Base-by-base conservation (phyloP, 1,140 invertebrate genomes). In the Gryon sp. region DNA sequence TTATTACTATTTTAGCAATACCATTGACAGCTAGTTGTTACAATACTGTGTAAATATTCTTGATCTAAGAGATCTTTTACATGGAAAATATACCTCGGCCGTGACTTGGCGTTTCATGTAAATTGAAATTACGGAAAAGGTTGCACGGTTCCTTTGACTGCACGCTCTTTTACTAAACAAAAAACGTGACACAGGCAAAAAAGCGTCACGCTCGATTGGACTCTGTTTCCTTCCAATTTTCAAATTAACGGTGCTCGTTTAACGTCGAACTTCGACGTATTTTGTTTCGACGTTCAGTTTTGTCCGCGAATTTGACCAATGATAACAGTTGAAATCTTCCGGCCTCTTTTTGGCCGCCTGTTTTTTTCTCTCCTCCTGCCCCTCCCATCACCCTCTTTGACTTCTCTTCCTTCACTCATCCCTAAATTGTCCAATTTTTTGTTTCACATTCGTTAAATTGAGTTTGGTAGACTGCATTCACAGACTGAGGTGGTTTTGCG, bases 161-260 rank as follows among this genome's bases (percentile, higher is more conserved):
- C n/a, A 43, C 59, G 24, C 22, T 52, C 60, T 55, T 53, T 46
- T 19, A 45, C 26, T 16, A 12, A 19, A 34, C 18, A 38, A 53
- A 38, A 38, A 16, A n/a, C 14, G 41, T 8, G 24, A 6, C 28
- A 32, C 15, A 53, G 11, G 19, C 15, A 57, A 45, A 69, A 65
- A 26, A 68, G 14, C 20, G 66, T 40, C 45, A 48, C 60, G 65
- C 66, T 70, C 57, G 45, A 65, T 53, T 53, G 52, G 60, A 48
- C 45, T 36, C 53, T 53, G 45, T 66, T 76, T 70, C 66, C 53
- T 65, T 66, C 60, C 73, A 70, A 76, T 76, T 70, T 70, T 59
- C 65, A 52, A 63, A 65, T 70, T 65, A 76, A 63, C 73, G 50
- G 73, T 34, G 50, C 41, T 69, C 40, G 48, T 65, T 57, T 59